Evolutionary conservation across 2,797 vertebrate species (phyloP).

Genomic region (Coendou prehensilis): DNA sequence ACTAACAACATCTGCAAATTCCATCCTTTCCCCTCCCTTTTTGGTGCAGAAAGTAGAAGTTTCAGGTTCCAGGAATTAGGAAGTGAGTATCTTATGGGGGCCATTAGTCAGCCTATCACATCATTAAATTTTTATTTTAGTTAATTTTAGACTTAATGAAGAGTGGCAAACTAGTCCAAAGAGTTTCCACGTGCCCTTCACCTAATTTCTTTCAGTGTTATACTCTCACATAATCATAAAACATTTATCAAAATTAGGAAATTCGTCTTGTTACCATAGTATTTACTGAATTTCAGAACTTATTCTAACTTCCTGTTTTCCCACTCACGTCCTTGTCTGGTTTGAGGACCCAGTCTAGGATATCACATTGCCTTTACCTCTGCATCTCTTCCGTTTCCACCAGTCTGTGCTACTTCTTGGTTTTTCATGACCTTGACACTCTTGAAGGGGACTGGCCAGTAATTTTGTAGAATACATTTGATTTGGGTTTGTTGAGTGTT

Average conservation of each 20-base stretch:
- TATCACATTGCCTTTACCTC: too few relatives aligned
- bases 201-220: not conserved
- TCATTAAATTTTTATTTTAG: not conserved
- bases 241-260: not conserved
- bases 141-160: constrained; percentile 34
- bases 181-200: not conserved
- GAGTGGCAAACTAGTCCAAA: not conserved
- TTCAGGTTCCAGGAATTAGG: not conserved
- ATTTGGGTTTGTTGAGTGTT: not conserved
- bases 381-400: not conserved
- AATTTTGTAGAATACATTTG: not conserved
- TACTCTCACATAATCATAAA: not conserved
- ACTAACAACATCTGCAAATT: not conserved
- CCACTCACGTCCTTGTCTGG: not conserved
- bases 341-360: not conserved
- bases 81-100: not conserved
- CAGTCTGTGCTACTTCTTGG: not conserved
- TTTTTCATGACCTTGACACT: not conserved
- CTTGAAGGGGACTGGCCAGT: not conserved
- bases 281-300: not conserved
- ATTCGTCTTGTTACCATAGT: not conserved
- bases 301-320: not conserved
- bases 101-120: not conserved
- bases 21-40: not conserved
- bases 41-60: not conserved